Conservation (phyloP, 2,797 vertebrate genomes). For the Gambusia yucatana region DNA sequence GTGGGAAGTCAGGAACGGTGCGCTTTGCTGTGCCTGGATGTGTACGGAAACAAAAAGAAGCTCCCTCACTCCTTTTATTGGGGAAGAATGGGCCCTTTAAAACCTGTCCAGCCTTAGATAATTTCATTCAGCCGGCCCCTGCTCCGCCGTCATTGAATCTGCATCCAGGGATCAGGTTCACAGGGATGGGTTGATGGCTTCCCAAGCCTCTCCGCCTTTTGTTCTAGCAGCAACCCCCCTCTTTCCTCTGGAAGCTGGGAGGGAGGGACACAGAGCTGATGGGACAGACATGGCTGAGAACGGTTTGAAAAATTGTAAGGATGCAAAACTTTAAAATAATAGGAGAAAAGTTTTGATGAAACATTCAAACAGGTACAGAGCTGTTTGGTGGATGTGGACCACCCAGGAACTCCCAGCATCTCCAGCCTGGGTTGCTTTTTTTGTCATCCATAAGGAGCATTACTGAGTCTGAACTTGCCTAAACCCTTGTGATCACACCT, state of each 20-base stretch:
- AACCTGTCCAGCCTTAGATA: conserved; percentile 99
- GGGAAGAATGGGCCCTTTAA: conserved; percentile 92
- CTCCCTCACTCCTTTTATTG: conserved; percentile 77
- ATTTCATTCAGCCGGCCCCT: conserved; percentile 95
- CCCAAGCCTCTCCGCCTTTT: conserved; percentile 95
- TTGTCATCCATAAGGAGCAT: conserved; percentile 95
- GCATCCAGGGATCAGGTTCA: conserved; percentile 94
- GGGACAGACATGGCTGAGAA: conserved; percentile 87
- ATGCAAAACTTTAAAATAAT: conserved; percentile 7
- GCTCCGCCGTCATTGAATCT: conserved; percentile 87
- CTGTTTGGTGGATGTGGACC: conserved; percentile 89
- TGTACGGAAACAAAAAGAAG: conserved; percentile 74
- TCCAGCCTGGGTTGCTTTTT: conserved; percentile 80
- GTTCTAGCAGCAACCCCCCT: conserved; percentile 80
- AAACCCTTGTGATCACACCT: conserved; percentile 99
- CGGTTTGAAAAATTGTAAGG: conserved; percentile 83
- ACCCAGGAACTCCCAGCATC: conserved; percentile 94
- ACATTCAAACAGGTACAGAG: conserved; percentile 10
- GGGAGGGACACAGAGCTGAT: conserved; percentile 85
- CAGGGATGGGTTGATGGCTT: conserved; percentile 95
- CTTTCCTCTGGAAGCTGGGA: conserved; percentile 65
- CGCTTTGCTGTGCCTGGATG: conserved; percentile 54
- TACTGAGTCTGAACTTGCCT: conserved; percentile 99
- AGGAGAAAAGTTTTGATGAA: not conserved
- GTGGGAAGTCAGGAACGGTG: conserved; percentile 66